Conservation (phyloP, 2,113 vertebrate species). For the Grantiella picta region DNA sequence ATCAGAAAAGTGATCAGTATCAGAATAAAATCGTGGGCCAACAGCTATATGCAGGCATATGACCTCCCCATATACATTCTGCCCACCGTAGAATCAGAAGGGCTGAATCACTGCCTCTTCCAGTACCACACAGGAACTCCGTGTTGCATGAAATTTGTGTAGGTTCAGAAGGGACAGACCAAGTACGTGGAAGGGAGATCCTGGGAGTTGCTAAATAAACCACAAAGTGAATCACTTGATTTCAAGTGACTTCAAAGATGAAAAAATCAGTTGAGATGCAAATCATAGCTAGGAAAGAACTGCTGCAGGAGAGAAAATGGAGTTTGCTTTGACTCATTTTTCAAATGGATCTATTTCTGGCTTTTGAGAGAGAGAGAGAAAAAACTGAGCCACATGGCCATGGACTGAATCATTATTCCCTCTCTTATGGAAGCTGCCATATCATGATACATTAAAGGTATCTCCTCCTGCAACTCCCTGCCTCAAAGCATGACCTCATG, state of each 20-base stretch:
- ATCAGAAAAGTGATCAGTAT: background rate
- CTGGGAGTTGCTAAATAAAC: background rate
- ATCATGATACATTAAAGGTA: background rate
- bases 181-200: background rate
- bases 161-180: background rate
- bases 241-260: background rate
- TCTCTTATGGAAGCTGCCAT: background rate
- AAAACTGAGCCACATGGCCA: background rate
- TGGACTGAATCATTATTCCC: background rate
- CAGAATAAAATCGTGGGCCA: background rate
- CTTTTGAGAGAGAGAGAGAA: background rate
- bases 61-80: background rate
- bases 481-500: background rate
- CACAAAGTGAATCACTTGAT: background rate
- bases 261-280: background rate
- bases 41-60: background rate
- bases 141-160: background rate
- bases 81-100: background rate
- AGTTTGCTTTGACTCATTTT: background rate
- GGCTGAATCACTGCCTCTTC: background rate
- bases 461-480: background rate
- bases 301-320: background rate
- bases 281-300: background rate
- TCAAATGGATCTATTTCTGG: background rate
- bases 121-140: background rate